These are phyloP conservation scores for Sialia sialis DNA, from an alignment of 2,113 vertebrate species.

Conservation along the genomic window DNA sequence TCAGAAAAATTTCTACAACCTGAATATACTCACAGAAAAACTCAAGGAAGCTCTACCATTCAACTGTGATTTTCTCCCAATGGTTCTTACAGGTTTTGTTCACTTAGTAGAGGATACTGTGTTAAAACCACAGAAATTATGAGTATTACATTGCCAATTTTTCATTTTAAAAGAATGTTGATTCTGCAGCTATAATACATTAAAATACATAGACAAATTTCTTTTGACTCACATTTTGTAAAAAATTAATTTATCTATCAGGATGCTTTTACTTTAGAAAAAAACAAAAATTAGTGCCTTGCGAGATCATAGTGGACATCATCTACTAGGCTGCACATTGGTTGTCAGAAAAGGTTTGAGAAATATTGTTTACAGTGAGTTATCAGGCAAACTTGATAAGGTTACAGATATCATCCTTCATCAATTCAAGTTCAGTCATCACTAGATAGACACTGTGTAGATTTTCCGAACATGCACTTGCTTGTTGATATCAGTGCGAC, in stretches of 20 bases:
- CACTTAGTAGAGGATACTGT: neutral
- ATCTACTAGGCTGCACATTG: slow-evolving; percentile 49
- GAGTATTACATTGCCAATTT: neutral
- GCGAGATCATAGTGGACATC: slow-evolving; percentile 60
- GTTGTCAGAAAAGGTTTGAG: slow-evolving; percentile 64
- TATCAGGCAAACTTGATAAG: slow-evolving; percentile 59
- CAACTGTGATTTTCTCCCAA: neutral
- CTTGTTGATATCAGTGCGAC: slow-evolving; percentile 42
- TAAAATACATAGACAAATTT: slow-evolving; percentile 20
- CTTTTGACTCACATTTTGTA: neutral
- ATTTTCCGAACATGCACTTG: neutral
- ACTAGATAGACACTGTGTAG: slow-evolving; percentile 39
- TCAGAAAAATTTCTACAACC: neutral
- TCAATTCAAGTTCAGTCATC: slow-evolving; percentile 44
- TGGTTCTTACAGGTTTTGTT: neutral
- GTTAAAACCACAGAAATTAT: neutral
- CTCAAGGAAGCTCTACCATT: neutral
- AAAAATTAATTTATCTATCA: slow-evolving; percentile 51
- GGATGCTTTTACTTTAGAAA: slow-evolving; percentile 46
- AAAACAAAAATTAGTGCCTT: neutral
- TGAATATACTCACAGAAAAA: neutral
- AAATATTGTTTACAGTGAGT: slow-evolving; percentile 65
- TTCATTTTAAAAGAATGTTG: neutral
- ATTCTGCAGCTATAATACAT: neutral
- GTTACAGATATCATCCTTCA: slow-evolving; percentile 60